These are phyloP conservation scores for Eubasilissa regina DNA, from an alignment of 1,140 invertebrate genomes.

Conservation along the genomic window DNA sequence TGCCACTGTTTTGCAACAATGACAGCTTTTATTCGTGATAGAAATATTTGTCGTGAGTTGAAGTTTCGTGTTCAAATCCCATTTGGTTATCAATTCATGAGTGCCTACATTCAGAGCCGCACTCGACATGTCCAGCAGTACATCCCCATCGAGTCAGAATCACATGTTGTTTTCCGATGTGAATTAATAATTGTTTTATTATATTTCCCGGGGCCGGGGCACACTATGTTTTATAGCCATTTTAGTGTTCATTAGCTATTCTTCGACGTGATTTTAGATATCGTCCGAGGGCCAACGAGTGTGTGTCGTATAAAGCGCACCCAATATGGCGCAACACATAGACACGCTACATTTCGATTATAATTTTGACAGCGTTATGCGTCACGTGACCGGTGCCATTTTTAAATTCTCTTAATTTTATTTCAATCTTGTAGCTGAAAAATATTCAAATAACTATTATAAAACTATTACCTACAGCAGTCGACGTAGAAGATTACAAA, in stretches of 20 bases:
- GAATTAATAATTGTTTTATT: constrained; percentile 57
- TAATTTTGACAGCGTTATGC: no score
- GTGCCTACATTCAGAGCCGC: constrained; percentile 9
- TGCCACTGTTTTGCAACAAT: no score
- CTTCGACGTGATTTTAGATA: constrained; percentile 46
- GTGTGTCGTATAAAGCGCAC: constrained; percentile 3
- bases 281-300: background rate
- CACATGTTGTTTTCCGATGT: constrained; percentile 47
- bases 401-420: no score
- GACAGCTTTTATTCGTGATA: constrained; percentile 3
- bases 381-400: no score
- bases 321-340: background rate
- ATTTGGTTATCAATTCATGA: constrained; percentile 38
- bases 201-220: constrained; percentile 15
- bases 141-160: constrained; percentile 34
- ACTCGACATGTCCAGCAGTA: constrained; percentile 3
- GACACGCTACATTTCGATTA: no score
- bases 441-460: no score
- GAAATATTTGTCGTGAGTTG: background rate
- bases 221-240: constrained; percentile 47
- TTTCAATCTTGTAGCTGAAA: no score
- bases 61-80: constrained; percentile 19
- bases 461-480: no score
- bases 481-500: no score
- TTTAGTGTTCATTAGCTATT: constrained; percentile 59